A percentile compares a stretch with the other conserved stretches of the same genome.
phyloP scores from a whole-genome alignment of 1,140 invertebrate species.

The Trichogramma pretiosum region DNA sequence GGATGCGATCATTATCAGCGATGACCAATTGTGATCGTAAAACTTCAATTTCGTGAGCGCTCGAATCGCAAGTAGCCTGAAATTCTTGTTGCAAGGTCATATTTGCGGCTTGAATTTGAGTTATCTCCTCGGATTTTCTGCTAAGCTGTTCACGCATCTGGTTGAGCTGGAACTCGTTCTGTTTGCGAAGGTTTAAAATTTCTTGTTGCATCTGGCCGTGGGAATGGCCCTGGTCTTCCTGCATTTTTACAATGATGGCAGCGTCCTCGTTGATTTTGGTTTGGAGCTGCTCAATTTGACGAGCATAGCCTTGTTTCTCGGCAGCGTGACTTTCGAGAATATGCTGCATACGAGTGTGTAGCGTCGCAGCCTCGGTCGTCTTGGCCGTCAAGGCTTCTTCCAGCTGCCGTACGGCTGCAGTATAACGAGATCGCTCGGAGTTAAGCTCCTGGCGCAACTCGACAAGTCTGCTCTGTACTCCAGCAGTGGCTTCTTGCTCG shows the following conservation, averaged over 20 bases:
- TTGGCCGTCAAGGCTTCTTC: conserved; percentile 50
- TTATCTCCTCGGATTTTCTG: conserved; percentile 47
- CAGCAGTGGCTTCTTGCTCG: conserved; percentile 60
- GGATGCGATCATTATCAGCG: conserved; percentile 41
- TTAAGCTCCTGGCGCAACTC: conserved; percentile 68
- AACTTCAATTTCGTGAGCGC: conserved; percentile 39
- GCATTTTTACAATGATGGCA: conserved; percentile 45
- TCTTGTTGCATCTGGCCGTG: conserved; percentile 46
- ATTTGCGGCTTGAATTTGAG: conserved; percentile 43
- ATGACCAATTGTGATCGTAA: conserved; percentile 39
- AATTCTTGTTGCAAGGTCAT: conserved; percentile 43
- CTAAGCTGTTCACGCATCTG: conserved; percentile 44
- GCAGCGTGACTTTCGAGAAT: conserved; percentile 49
- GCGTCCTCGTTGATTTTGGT: conserved; percentile 52
- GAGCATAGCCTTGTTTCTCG: conserved; percentile 45
- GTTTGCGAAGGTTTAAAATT: conserved; percentile 44
- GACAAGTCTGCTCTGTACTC: conserved; percentile 64
- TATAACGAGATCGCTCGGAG: conserved; percentile 51
- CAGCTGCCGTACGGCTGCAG: conserved; percentile 46
- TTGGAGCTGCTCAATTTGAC: conserved; percentile 49
- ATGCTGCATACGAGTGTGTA: conserved; percentile 53
- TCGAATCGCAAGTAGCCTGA: conserved; percentile 42
- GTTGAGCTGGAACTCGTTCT: conserved; percentile 45
- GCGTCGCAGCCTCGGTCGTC: conserved; percentile 48
- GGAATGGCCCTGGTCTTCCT: conserved; percentile 48